A percentile compares a stretch with the other conserved stretches of the same genome.
These are phyloP conservation scores for Parnassius glacialis DNA, from an alignment of 2,888 invertebrate species.

Conservation along the genomic window DNA sequence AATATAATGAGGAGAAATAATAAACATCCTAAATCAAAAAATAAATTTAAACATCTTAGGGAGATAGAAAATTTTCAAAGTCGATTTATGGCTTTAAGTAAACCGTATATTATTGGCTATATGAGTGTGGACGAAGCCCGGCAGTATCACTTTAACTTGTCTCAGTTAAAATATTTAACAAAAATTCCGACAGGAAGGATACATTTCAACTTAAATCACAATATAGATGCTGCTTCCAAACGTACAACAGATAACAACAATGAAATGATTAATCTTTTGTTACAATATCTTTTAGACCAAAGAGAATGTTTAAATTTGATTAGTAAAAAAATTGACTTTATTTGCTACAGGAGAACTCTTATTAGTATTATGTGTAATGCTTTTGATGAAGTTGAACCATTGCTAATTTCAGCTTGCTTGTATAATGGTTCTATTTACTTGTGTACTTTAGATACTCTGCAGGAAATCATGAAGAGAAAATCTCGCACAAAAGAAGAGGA, in stretches of 20 bases:
- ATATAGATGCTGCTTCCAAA: conserved; percentile 40
- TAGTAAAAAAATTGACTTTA: conserved; percentile 31
- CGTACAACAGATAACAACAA: conserved; percentile 41
- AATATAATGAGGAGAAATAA: background rate
- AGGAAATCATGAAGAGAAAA: conserved; percentile 29
- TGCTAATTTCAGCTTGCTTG: conserved; percentile 37
- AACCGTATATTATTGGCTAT: conserved; percentile 35
- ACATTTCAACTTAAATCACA: conserved; percentile 39
- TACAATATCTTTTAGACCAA: conserved; percentile 39
- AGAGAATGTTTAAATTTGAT: conserved; percentile 28
- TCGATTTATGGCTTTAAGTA: conserved; percentile 1
- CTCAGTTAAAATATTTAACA: conserved; percentile 42
- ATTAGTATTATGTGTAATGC: conserved; percentile 43
- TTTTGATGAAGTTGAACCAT: conserved; percentile 31
- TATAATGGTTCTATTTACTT: conserved; percentile 45
- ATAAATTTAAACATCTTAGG: background rate
- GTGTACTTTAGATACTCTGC: conserved; percentile 36
- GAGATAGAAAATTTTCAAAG: background rate
- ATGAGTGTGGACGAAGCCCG: conserved; percentile 45
- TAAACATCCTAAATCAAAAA: background rate
- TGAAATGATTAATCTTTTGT: conserved; percentile 42
- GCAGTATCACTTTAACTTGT: conserved; percentile 40
- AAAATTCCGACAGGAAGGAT: conserved; percentile 32
- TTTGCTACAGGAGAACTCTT: conserved; percentile 44
- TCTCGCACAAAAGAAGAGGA: conserved; percentile 31